Percentiles rank a stretch among this genome's conserved stretches.
Conservation (phyloP, 92 coral and sea anemone species). For the Epizoanthus ramosus region DNA sequence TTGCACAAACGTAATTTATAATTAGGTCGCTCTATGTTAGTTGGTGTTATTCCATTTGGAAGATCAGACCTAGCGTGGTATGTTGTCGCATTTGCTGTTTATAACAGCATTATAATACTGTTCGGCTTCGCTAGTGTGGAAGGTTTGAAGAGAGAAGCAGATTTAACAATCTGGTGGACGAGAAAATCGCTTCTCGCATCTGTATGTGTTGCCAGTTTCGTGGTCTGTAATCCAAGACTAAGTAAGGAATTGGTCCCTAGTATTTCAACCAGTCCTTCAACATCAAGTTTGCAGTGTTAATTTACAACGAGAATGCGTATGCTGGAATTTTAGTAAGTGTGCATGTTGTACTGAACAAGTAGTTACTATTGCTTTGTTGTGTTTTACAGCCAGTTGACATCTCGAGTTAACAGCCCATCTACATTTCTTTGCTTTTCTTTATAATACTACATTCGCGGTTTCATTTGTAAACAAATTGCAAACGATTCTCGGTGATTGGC, state of each 20-base stretch:
- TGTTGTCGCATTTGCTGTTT: slow-evolving; percentile 23
- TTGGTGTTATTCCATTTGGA: too few species aligned
- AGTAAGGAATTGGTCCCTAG: slow-evolving; percentile 20
- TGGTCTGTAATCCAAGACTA: slow-evolving; percentile 3
- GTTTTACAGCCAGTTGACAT: slow-evolving; percentile 6
- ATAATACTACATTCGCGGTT: slow-evolving; percentile 27
- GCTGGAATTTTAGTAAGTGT: slow-evolving; percentile 26
- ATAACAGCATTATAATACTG: slow-evolving; percentile 4
- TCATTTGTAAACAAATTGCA: slow-evolving; percentile 34
- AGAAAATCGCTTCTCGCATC: neutral
- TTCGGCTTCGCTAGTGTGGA: neutral
- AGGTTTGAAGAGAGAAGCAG: slow-evolving; percentile 23
- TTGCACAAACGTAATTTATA: slow-evolving; percentile 37
- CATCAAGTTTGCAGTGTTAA: neutral
- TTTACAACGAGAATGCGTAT: slow-evolving; percentile 30
- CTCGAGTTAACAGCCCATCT: slow-evolving; percentile 19
- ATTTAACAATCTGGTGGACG: neutral
- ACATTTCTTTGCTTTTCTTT: slow-evolving; percentile 23
- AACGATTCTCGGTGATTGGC: slow-evolving; percentile 11
- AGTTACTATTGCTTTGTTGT: neutral
- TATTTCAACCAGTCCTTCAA: slow-evolving; percentile 31
- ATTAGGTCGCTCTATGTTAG: slow-evolving; percentile 5
- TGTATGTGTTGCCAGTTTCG: slow-evolving; percentile 20
- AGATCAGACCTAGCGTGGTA: neutral
- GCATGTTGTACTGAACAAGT: slow-evolving; percentile 21